Evolutionary conservation across 2,888 invertebrate species (phyloP), one percentile per base, ranked within the genome.

Genomic region (Meloe dianella): DNA sequence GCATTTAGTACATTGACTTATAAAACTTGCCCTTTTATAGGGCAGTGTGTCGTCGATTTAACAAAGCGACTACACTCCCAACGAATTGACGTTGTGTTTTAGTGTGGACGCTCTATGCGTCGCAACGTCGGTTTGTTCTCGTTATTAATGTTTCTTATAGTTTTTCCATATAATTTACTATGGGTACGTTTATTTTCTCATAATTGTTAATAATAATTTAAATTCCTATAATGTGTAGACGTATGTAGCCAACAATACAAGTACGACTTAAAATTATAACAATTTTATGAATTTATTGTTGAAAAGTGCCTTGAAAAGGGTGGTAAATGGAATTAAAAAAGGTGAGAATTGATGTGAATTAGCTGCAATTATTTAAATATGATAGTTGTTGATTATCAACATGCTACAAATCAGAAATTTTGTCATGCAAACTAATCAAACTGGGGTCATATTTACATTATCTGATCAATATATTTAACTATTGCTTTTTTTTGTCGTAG

Each of bases 261-360:
- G 5, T 17, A 17, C 17, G 17, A 8, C 17, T 41, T 41, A 7
- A 8, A 8, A 17, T 41, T 41, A 17, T 1, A 41, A 41, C 41
- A 6, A 27, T 60, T 77, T 71, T 72, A 79, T 79, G 79, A 75
- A 74, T 74, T 71, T 76, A 67, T 62, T 78, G 68, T 64, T 77
- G 29, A 75, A 71, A 67, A 74, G 71, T 61, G 73, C 77, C 24
- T 67, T 78, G 60, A 66, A 73, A 30, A 75, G 71, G 65, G 69
- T 76, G 62, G 72, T 71, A 60, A 74, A 70, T 65, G 73, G 69
- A 62, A 73, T 77, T 54, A 76, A 76, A 69, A 17, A 41, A 41
- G 74, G 74, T 78, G 73, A 68, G 66, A 60, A n/a, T 17, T 1
- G 7, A 17, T 8, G 47, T 47, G 4, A 7, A 47, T 47, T 47